phyloP scores from a whole-genome alignment of 2,113 vertebrate species.

The Probosciger aterrimus region DNA sequence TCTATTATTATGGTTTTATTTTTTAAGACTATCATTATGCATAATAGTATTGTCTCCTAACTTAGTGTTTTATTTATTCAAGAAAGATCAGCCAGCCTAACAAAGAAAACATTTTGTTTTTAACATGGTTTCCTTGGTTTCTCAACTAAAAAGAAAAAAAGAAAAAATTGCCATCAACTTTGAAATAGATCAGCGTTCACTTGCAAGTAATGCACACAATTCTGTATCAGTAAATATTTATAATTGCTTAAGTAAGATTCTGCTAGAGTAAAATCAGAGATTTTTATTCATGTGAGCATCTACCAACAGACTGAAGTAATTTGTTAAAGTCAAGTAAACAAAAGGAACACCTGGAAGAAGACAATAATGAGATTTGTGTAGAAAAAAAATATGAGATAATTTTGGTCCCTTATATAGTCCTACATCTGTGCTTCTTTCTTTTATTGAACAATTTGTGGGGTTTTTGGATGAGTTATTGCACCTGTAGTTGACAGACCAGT shows the following conservation, averaged over 20 bases:
- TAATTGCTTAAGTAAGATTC: neutral
- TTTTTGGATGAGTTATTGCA: conserved; percentile 1
- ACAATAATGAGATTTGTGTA: neutral
- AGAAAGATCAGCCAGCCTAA: neutral
- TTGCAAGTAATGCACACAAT: neutral
- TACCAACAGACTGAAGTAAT: neutral
- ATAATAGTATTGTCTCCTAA: neutral
- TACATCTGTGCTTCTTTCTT: conserved; percentile 1
- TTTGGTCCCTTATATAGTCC: neutral
- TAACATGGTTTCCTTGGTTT: neutral
- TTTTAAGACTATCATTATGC: neutral
- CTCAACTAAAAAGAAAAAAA: neutral
- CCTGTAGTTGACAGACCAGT: neutral
- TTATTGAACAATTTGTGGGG: neutral
- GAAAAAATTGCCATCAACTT: neutral
- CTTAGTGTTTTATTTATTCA: neutral
- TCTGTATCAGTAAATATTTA: conserved; percentile 4
- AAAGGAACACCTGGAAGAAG: conserved; percentile 42
- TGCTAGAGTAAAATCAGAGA: neutral
- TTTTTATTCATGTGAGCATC: conserved; percentile 24
- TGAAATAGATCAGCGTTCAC: neutral
- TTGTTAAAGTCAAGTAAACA: conserved; percentile 56
- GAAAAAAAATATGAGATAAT: neutral
- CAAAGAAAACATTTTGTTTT: neutral
- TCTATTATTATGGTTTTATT: neutral